Conservation (phyloP, 1,140 invertebrate genomes). For the Apis mellifera region Amel_HAv3.1 CM009931.2:21679001-21679500, state of each 20-base stretch:
- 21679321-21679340: too few species aligned
- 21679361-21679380: constrained; percentile 51
- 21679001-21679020: not conserved
- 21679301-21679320: too few species aligned
- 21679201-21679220: not conserved
- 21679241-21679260: too few species aligned
- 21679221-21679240: not conserved
- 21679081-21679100: not conserved
- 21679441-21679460: constrained; percentile 10
- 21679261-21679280: too few species aligned
- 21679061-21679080: constrained; percentile 28
- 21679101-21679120: not conserved
- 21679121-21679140: not conserved
- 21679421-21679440: constrained; percentile 61
- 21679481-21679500: constrained; percentile 1
- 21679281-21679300: too few species aligned
- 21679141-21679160: too few species aligned
- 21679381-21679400: constrained; percentile 61
- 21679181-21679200: not conserved
- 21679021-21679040: not conserved
- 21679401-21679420: constrained; percentile 61
- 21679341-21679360: constrained; percentile 52
- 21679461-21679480: constrained; percentile 11
- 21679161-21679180: too few species aligned
- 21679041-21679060: constrained; percentile 26